A percentile compares a stretch with the other conserved stretches of the same genome.
Conservation (phyloP, 2,113 vertebrate species). For the Neopipo cinnamomea region DNA sequence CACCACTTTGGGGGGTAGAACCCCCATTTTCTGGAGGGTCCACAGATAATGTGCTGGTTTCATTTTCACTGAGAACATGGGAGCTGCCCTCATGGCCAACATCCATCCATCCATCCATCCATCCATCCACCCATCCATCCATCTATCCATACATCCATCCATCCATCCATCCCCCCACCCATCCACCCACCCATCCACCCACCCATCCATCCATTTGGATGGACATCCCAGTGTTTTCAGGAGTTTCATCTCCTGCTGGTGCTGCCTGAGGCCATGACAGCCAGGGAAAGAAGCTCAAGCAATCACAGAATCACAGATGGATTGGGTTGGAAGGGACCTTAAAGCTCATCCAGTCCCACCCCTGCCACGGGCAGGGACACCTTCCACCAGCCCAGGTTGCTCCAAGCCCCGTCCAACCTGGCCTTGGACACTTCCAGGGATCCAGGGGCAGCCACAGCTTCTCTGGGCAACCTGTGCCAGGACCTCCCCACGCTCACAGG, state of each 20-base stretch:
- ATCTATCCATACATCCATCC: too few species aligned
- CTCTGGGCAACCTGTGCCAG: not conserved
- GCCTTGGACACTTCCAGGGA: not conserved
- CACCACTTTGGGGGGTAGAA: not conserved
- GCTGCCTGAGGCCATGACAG: not conserved
- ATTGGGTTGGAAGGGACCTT: not conserved
- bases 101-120: not conserved
- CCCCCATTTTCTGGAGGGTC: not conserved
- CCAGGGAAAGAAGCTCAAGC: not conserved
- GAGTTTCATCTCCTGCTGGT: not conserved
- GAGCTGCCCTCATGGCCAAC: not conserved
- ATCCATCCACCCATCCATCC: too few species aligned
- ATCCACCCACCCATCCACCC: too few species aligned
- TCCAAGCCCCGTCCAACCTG: not conserved
- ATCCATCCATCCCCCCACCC: too few species aligned
- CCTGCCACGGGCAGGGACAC: not conserved
- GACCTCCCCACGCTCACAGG: not conserved
- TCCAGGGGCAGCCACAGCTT: not conserved
- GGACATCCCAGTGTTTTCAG: not conserved
- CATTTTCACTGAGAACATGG: not conserved
- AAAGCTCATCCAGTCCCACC: not conserved
- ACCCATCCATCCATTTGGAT: too few species aligned
- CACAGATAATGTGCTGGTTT: not conserved
- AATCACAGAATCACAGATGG: not conserved
- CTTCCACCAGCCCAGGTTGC: not conserved